Evolutionary conservation across 2,113 vertebrate genomes (phyloP).

Genomic region (Sebastes fasciatus): DNA sequence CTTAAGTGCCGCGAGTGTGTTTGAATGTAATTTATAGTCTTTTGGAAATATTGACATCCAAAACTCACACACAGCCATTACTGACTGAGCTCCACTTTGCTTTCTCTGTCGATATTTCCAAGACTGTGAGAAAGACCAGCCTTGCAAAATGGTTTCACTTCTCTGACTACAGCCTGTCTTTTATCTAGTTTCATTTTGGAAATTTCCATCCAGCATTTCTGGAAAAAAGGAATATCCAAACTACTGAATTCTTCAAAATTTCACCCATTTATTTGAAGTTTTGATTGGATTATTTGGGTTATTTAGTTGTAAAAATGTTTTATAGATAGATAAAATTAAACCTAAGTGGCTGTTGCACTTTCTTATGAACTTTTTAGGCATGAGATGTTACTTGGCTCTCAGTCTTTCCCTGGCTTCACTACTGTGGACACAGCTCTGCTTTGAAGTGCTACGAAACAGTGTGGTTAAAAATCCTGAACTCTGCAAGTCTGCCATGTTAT

Average conservation of each 20-base stretch:
- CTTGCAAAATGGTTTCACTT: constrained; percentile 51
- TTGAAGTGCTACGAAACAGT: constrained; percentile 46
- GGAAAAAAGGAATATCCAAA: background rate
- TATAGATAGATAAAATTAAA: background rate
- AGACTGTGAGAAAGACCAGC: constrained; percentile 56
- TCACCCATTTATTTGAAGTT: background rate
- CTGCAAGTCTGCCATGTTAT: constrained; percentile 51
- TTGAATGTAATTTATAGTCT: constrained; percentile 67
- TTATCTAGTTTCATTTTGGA: constrained; percentile 40
- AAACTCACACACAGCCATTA: constrained; percentile 66
- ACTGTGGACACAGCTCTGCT: constrained; percentile 40
- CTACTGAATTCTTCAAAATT: background rate
- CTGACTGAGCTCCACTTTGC: constrained; percentile 36
- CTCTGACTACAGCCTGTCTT: constrained; percentile 23
- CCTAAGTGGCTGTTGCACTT: background rate
- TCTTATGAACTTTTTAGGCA: constrained; percentile 31
- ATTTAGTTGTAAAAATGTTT: background rate
- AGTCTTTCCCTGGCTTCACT: constrained; percentile 20
- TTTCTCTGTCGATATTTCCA: constrained; percentile 55
- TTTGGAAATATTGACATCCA: constrained; percentile 64
- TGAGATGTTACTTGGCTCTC: constrained; percentile 40
- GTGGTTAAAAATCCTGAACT: constrained; percentile 32
- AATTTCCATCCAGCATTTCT: constrained; percentile 15
- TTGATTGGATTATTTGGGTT: background rate
- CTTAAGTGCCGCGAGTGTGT: constrained; percentile 52